Conservation (phyloP, 2,113 vertebrate genomes). For the Dolichotis patagonum region DNA sequence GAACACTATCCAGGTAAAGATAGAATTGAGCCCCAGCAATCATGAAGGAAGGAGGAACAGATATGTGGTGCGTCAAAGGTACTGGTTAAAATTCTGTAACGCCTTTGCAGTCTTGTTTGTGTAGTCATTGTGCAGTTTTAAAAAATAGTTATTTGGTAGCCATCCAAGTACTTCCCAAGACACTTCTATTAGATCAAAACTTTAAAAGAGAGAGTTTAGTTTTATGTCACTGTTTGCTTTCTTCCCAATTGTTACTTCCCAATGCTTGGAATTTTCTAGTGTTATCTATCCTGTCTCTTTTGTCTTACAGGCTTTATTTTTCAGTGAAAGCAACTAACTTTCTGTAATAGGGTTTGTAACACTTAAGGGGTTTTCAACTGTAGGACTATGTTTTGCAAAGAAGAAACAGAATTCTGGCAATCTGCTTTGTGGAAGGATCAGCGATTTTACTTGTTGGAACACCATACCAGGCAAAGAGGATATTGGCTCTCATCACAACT, state of each 20-base stretch:
- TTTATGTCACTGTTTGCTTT: neutral
- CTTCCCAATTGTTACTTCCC: neutral
- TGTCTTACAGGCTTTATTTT: neutral
- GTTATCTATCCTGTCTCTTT: neutral
- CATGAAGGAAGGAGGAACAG: neutral
- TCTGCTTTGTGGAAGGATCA: neutral
- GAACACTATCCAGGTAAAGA: neutral
- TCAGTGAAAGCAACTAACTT: neutral
- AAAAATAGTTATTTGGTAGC: neutral
- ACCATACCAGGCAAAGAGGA: neutral
- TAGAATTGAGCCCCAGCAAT: neutral
- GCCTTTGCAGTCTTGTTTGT: neutral
- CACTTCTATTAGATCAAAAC: neutral
- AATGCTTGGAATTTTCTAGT: neutral
- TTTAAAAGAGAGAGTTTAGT: neutral
- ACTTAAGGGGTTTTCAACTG: conserved; percentile 2
- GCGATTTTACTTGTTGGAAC: conserved; percentile 55
- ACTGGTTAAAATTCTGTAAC: neutral
- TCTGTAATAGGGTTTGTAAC: neutral
- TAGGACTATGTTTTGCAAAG: conserved; percentile 32
- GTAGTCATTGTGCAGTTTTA: neutral
- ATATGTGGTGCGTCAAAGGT: neutral
- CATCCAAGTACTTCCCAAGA: neutral
- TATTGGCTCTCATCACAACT: neutral
- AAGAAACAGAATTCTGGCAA: neutral